phyloP scores from a whole-genome alignment of 2,113 vertebrate species.

The Electrona antarctica region DNA sequence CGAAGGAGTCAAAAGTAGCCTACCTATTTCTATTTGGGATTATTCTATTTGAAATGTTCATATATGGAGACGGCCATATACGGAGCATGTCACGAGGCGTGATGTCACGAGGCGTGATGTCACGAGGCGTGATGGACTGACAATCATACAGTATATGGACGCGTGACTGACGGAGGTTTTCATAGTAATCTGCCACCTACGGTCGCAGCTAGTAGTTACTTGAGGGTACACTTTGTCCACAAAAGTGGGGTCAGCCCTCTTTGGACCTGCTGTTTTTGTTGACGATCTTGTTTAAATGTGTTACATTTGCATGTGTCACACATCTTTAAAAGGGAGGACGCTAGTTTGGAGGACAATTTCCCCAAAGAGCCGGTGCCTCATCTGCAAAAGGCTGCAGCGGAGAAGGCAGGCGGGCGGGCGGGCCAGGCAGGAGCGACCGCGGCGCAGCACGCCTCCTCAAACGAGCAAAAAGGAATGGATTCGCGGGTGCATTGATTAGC shows the following conservation, averaged over 20 bases:
- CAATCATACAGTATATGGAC: too few relatives aligned
- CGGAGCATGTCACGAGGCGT: too few relatives aligned
- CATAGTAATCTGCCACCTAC: too few relatives aligned
- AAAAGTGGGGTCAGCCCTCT: neutral
- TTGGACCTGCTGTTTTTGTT: slow-evolving; percentile 46
- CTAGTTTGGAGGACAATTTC: slow-evolving; percentile 60
- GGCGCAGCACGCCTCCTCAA: slow-evolving; percentile 48
- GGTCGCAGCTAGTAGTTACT: too few relatives aligned
- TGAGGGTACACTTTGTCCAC: too few relatives aligned
- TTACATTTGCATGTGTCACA: slow-evolving; percentile 53
- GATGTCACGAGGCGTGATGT: too few relatives aligned
- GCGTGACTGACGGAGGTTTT: too few relatives aligned
- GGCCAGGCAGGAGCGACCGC: neutral
- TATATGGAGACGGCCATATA: too few relatives aligned
- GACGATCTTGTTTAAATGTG: slow-evolving; percentile 38
- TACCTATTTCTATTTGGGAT: too few relatives aligned
- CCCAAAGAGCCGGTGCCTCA: slow-evolving; percentile 43
- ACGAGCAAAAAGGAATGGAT: slow-evolving; percentile 69
- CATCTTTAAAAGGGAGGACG: slow-evolving; percentile 42
- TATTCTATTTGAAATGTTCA: too few relatives aligned
- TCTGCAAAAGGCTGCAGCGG: slow-evolving; percentile 36
- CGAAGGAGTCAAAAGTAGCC: too few relatives aligned
- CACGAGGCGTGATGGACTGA: too few relatives aligned
- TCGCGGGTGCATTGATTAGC: slow-evolving; percentile 72
- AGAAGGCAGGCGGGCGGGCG: neutral